Evolutionary conservation across 2,113 vertebrate species (phyloP), one percentile per base, ranked within the genome.

Genomic region (Dipodomys merriami): DNA sequence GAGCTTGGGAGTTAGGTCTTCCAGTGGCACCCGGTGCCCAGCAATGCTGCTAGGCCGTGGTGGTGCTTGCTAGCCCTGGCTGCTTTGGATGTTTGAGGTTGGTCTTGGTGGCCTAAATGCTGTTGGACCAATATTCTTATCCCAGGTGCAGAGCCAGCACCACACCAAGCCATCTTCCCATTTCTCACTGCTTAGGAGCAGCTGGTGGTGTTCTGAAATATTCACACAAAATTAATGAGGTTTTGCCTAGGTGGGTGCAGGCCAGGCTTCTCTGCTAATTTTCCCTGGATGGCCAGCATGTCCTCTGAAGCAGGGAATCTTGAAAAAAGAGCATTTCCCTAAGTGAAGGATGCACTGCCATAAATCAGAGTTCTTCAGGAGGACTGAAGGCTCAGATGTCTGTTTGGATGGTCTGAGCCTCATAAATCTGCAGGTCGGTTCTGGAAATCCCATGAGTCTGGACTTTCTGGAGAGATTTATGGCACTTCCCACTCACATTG

Each of bases 381-480:
- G 87, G 73, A 76, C 77, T 39, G 57, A 27, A 49, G 60, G 64
- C 77, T 96, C 83, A 25, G 91, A 60, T 82, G 87, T 95, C 89
- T 92, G 88, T 91, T 72, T 83, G 72, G 78, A 79, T 87, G 87
- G 83, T 91, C 87, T 22, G 74, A 80, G 67, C 76, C 91, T 86
- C 86, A 44, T 95, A 94, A 95, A 95, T 81, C 0, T 30, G 80
- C 19, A 3, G 74, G 69, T 91, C 90, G 93, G 86, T 93, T 88
- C 90, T 96, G 79, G 92, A 90, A 85, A 88, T 83, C 84, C 79
- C 76, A 35, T 10, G 86, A 86, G 88, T 73, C 81, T 76, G 11
- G 64, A 49, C 81, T 39, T 49, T 92, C 83, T 94, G 87, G 60
- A 79, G 76, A 94, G 93, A 64, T 96, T 97, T 97, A 94, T 89